phyloP scores from a whole-genome alignment of 2,888 invertebrate species.

The Agrilus cyanescens region DNA sequence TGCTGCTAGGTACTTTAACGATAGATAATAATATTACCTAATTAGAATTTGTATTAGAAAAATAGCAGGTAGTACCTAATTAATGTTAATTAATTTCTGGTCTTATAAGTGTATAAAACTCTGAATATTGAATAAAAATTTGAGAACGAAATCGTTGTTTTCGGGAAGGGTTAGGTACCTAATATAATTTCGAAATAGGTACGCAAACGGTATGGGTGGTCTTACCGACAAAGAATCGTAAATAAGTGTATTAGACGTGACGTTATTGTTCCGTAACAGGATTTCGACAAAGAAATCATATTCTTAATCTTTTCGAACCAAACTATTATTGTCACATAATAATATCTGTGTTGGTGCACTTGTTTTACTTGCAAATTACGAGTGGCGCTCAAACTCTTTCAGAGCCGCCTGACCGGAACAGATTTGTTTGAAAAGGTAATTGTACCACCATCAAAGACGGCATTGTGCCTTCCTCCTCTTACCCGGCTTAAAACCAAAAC shows the following conservation, averaged over 20 bases:
- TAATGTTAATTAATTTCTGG: too few relatives aligned
- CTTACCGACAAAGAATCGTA: slow-evolving; percentile 31
- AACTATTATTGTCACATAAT: slow-evolving; percentile 27
- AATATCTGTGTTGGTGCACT: slow-evolving; percentile 26
- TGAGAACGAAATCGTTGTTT: background rate
- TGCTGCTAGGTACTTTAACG: too few relatives aligned
- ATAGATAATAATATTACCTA: too few relatives aligned
- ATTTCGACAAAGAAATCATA: slow-evolving; percentile 23
- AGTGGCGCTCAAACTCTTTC: too few relatives aligned
- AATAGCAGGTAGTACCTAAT: too few relatives aligned
- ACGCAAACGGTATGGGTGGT: slow-evolving; percentile 25
- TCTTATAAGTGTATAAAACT: too few relatives aligned
- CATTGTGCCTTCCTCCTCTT: too few relatives aligned
- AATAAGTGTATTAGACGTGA: slow-evolving; percentile 24
- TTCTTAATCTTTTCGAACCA: slow-evolving; percentile 22
- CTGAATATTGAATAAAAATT: background rate
- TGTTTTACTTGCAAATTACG: slow-evolving; percentile 23
- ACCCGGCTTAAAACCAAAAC: too few relatives aligned
- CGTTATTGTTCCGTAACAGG: slow-evolving; percentile 31
- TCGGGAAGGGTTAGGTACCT: background rate
- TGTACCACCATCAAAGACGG: too few relatives aligned
- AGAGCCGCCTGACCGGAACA: too few relatives aligned
- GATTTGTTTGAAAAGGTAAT: too few relatives aligned
- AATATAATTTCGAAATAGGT: slow-evolving; percentile 1
- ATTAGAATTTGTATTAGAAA: too few relatives aligned